Evolutionary conservation across 2,888 invertebrate species (phyloP).

Genomic region (Conistra vaccinii): DNA sequence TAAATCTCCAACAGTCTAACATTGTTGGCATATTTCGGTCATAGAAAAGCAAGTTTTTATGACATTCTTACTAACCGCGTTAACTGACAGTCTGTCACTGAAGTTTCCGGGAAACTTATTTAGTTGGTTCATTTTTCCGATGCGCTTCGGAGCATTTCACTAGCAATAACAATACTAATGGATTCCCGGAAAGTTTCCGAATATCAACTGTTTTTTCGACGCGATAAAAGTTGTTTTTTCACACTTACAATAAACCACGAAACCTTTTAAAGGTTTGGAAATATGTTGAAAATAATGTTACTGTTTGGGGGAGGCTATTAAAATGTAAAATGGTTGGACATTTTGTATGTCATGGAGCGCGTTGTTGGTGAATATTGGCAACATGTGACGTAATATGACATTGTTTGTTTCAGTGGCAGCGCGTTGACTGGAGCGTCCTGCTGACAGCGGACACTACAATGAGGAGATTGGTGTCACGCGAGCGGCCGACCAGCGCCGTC

Average conservation of each 20-base stretch:
- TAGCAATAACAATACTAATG: constrained; percentile 42
- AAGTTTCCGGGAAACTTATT: constrained; percentile 35
- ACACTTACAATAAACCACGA: constrained; percentile 28
- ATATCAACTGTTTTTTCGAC: constrained; percentile 25
- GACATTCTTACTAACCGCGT: constrained; percentile 8
- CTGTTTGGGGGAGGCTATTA: constrained; percentile 35
- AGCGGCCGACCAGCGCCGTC: constrained; percentile 70
- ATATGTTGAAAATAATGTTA: constrained; percentile 25
- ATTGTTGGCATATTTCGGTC: constrained; percentile 34
- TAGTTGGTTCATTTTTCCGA: constrained; percentile 29
- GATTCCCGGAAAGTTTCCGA: constrained; percentile 37
- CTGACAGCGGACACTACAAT: constrained; percentile 67
- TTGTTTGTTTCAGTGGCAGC: constrained; percentile 64
- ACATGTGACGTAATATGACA: constrained; percentile 58
- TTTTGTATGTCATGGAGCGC: constrained; percentile 31
- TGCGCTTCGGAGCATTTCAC: constrained; percentile 19
- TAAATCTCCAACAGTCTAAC: constrained; percentile 27
- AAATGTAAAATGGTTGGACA: constrained; percentile 45
- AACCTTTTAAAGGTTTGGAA: constrained; percentile 32
- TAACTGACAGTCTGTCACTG: constrained; percentile 37
- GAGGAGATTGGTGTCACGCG: constrained; percentile 83
- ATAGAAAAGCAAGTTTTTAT: constrained; percentile 26
- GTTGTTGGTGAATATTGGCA: constrained; percentile 52
- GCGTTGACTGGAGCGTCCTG: constrained; percentile 64
- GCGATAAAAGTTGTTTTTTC: constrained; percentile 36